phyloP scores from a whole-genome alignment of 2,113 vertebrate genomes.

The Micromys minutus region DNA sequence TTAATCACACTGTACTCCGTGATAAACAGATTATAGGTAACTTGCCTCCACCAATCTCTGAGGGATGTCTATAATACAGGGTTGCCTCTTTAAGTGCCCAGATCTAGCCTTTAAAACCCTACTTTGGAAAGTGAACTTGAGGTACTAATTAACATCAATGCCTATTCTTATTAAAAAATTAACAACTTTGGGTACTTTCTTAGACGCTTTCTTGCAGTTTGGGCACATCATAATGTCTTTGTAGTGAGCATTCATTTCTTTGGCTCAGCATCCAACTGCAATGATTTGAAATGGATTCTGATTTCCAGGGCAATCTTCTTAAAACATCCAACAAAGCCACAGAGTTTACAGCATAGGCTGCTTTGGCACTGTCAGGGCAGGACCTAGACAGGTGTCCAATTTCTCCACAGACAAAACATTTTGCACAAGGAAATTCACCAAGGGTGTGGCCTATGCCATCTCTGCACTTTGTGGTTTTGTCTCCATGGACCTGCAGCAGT shows the following conservation, averaged over 20 bases:
- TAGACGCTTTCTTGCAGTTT: slow-evolving; percentile 80
- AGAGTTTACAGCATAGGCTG: slow-evolving; percentile 94
- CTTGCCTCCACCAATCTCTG: neutral
- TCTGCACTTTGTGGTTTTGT: slow-evolving; percentile 91
- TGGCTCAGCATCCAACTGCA: slow-evolving; percentile 90
- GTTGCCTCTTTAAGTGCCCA: neutral
- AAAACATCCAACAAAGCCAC: slow-evolving; percentile 97
- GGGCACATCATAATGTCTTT: slow-evolving; percentile 88
- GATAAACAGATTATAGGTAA: neutral
- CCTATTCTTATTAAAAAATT: slow-evolving; percentile 87
- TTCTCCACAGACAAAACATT: slow-evolving; percentile 97
- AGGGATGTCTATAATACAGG: neutral
- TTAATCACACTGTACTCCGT: neutral
- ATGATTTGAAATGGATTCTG: slow-evolving; percentile 87
- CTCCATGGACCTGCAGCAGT: slow-evolving; percentile 95
- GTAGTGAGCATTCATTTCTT: slow-evolving; percentile 93
- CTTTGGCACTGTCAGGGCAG: slow-evolving; percentile 96
- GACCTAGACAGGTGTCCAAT: slow-evolving; percentile 94
- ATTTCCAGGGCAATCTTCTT: slow-evolving; percentile 94
- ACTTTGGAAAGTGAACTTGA: neutral
- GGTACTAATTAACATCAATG: neutral
- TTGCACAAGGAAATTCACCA: slow-evolving; percentile 94
- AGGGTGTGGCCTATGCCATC: slow-evolving; percentile 93
- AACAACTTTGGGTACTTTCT: slow-evolving; percentile 90
- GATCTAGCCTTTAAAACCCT: neutral